phyloP scores from a whole-genome alignment of 2,113 vertebrate genomes.

The Anguilla japonica region DNA sequence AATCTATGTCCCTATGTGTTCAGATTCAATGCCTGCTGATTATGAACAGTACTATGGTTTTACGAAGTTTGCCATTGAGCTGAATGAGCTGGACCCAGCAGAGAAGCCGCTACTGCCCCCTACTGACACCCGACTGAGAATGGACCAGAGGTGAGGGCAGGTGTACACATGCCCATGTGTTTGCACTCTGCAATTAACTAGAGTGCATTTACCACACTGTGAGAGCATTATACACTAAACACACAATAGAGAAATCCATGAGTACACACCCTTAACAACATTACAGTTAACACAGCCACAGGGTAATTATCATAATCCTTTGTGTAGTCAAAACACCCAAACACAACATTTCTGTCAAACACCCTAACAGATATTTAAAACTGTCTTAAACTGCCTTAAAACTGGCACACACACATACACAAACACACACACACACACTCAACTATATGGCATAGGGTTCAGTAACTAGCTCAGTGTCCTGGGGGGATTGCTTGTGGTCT shows the following conservation, averaged over 20 bases:
- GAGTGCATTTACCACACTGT: not conserved
- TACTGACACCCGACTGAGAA: slow-evolving; percentile 89
- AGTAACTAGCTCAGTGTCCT: not conserved
- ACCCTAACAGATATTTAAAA: not conserved
- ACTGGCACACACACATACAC: not conserved
- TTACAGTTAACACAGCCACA: not conserved
- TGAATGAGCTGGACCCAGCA: slow-evolving; percentile 84
- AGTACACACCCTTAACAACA: not conserved
- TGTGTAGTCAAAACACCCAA: not conserved
- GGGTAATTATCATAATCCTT: not conserved
- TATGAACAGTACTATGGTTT: slow-evolving; percentile 94
- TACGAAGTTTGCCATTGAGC: slow-evolving; percentile 90
- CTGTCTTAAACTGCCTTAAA: not conserved
- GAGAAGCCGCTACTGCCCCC: slow-evolving; percentile 79
- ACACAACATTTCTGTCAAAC: not conserved
- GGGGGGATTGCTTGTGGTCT: not conserved
- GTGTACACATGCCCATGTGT: not conserved
- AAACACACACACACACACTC: not conserved
- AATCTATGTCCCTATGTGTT: slow-evolving; percentile 20
- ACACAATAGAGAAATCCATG: not conserved
- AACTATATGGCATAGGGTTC: not conserved
- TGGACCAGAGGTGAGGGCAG: slow-evolving; percentile 85
- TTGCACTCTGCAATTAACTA: not conserved
- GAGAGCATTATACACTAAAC: too few relatives aligned
- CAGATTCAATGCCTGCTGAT: slow-evolving; percentile 84